These are phyloP conservation scores for Scomberomorus guttatus DNA, from an alignment of 2,797 vertebrate genomes.

Conservation along the genomic window DNA sequence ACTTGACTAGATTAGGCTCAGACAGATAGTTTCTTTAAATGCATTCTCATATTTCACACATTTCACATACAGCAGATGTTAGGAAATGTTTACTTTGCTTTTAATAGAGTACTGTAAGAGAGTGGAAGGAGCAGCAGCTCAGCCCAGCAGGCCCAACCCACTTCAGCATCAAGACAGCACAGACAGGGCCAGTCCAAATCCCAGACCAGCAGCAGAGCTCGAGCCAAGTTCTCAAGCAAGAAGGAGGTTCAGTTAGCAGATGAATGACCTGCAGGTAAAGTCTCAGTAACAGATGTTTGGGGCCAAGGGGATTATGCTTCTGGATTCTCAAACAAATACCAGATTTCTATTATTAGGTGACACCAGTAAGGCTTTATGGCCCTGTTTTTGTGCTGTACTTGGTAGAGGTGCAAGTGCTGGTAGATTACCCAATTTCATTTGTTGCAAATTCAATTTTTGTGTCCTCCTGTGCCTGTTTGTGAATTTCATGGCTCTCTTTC, in stretches of 20 bases:
- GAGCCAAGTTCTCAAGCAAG: background rate
- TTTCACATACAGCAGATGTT: background rate
- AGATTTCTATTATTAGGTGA: constrained; percentile 21
- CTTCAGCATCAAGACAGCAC: background rate
- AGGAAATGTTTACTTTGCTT: constrained; percentile 5
- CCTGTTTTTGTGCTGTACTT: constrained; percentile 5
- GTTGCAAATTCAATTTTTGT: constrained; percentile 17
- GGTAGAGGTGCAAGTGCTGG: constrained; percentile 2
- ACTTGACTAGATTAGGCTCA: background rate
- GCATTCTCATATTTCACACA: no score
- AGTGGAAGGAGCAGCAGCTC: constrained; percentile 11
- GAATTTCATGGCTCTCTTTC: constrained; percentile 27
- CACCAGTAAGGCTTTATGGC: background rate
- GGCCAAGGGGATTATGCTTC: background rate
- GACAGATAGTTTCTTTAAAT: background rate
- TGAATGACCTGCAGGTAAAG: constrained; percentile 22
- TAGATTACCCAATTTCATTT: constrained; percentile 26
- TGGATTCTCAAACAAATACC: background rate
- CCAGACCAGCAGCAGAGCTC: constrained; percentile 21
- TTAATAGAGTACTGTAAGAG: background rate
- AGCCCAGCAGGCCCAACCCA: background rate
- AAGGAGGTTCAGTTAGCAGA: background rate
- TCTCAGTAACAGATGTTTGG: constrained; percentile 35
- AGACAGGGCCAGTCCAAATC: constrained; percentile 10
- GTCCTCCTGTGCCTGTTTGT: constrained; percentile 14